Percentiles rank a stretch among this genome's conserved stretches.
Conservation (phyloP, 2,888 invertebrate species). For the Torymus texanus region DNA sequence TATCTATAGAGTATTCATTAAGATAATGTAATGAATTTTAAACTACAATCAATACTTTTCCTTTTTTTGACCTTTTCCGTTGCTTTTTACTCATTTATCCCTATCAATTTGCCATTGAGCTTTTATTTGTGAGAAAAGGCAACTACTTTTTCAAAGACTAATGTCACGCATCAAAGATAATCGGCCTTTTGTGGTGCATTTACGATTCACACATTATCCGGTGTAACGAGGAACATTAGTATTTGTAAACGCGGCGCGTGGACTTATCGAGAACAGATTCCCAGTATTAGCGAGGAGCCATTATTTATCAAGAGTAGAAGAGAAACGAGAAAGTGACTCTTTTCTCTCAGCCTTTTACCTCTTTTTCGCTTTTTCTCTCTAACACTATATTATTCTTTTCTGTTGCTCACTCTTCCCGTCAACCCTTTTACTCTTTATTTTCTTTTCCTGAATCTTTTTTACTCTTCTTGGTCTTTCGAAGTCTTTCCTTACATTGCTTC, state of each 20-base stretch:
- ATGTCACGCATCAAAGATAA: background rate
- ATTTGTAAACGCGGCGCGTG: background rate
- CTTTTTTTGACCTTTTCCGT: too few species aligned
- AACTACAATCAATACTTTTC: too few species aligned
- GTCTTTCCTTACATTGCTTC: background rate
- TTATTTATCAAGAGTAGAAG: conserved; percentile 5
- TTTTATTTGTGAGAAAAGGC: too few species aligned
- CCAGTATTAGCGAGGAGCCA: conserved; percentile 13
- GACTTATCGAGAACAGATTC: conserved; percentile 19
- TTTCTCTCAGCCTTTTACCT: conserved; percentile 1
- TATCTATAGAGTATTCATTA: too few species aligned
- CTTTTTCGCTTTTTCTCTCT: background rate
- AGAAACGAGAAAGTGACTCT: conserved; percentile 10
- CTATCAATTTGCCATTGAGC: too few species aligned
- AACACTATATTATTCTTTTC: background rate
- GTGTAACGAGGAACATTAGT: conserved; percentile 3
- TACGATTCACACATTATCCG: conserved; percentile 10
- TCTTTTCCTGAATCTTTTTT: conserved; percentile 12
- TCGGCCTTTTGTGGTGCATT: background rate
- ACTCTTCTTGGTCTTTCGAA: background rate
- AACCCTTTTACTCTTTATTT: conserved; percentile 25
- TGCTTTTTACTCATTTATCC: too few species aligned
- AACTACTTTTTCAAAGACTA: background rate
- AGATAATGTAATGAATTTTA: too few species aligned
- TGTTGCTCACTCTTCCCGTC: background rate